A percentile compares a stretch with the other conserved stretches of the same genome.
These are phyloP conservation scores for Mus spretus DNA, from an alignment of 2,797 vertebrate genomes.

Conservation along the genomic window DNA sequence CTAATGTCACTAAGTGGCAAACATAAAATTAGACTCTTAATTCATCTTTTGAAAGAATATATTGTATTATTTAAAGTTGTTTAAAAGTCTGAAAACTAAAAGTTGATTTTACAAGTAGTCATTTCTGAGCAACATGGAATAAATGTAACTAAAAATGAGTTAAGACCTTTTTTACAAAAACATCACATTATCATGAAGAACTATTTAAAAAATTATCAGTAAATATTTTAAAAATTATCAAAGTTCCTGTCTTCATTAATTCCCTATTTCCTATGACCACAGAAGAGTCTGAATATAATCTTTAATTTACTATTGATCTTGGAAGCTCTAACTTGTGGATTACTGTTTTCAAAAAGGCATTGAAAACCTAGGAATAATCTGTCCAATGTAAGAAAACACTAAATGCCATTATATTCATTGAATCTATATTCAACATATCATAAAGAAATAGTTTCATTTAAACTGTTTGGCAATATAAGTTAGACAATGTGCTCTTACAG, in stretches of 20 bases:
- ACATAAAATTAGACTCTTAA: background rate
- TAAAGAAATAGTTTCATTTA: background rate
- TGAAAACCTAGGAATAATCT: background rate
- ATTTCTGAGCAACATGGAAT: slow-evolving; percentile 16
- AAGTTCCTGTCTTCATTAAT: background rate
- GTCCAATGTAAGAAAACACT: background rate
- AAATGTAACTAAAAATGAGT: slow-evolving; percentile 37
- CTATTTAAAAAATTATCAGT: slow-evolving; percentile 24
- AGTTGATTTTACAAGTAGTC: slow-evolving; percentile 15
- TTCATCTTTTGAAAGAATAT: background rate
- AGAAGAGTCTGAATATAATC: background rate
- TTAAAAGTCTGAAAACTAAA: slow-evolving; percentile 37
- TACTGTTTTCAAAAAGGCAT: background rate
- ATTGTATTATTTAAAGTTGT: background rate
- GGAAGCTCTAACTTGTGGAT: background rate
- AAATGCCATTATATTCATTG: background rate
- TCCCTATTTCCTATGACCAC: background rate
- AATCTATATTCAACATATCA: background rate
- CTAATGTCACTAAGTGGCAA: background rate
- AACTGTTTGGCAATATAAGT: background rate
- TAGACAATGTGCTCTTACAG: background rate
- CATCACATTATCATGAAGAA: background rate
- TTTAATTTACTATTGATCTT: background rate
- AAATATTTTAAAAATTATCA: slow-evolving; percentile 5
- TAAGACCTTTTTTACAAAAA: background rate